Evolutionary conservation across 2,113 vertebrate species (phyloP), one percentile per base, ranked within the genome.

Genomic region (Dunckerocampus dactyliophorus): DNA sequence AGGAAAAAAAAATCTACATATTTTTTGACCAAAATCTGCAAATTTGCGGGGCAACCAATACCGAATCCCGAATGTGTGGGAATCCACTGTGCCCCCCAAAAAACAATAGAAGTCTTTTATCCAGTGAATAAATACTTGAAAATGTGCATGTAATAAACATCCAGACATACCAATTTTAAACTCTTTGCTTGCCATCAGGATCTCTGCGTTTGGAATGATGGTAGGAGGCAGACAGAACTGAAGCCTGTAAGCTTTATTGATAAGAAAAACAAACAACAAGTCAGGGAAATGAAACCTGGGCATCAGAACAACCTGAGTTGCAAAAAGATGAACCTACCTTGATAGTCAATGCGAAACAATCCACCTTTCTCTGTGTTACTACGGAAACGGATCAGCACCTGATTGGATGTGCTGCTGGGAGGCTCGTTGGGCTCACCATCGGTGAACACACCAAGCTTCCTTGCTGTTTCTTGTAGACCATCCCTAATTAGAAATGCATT

Each of bases 151-250:
- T 69, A 65, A 71, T 19, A 47, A 19, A 20, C 47, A 49, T 42
- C 11, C 49, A 9, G 24, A 16, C 7, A 10, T 51, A 98, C 96
- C 95, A 54, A 98, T 98, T 89, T 93, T 93, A 70, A 98, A 99
- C 64, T 98, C 95, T 65, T 98, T 93, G 8, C 92, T 97, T 74
- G 94, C 96, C 2, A 95, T 94, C 80, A 98, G 74, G 65, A 98
- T 93, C 84, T 99, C 96, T 0, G 95, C 95, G 0, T 98, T 97
- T 31, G 95, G 93, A 5, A 98, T 92, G 51, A 97, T 84, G 72
- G 93, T 91, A 0, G 97, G 97, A 8, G 94, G 92, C 47, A 94
- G 92, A 69, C 95, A 98, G 54, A 92, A 92, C 89, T 93, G 93
- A 54, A 99, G 93, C 61, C 94, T 93, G 86, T 95, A 98, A 39